Evolutionary conservation across 2,888 invertebrate species (phyloP).

Genomic region (Drosophila ezoana): DNA sequence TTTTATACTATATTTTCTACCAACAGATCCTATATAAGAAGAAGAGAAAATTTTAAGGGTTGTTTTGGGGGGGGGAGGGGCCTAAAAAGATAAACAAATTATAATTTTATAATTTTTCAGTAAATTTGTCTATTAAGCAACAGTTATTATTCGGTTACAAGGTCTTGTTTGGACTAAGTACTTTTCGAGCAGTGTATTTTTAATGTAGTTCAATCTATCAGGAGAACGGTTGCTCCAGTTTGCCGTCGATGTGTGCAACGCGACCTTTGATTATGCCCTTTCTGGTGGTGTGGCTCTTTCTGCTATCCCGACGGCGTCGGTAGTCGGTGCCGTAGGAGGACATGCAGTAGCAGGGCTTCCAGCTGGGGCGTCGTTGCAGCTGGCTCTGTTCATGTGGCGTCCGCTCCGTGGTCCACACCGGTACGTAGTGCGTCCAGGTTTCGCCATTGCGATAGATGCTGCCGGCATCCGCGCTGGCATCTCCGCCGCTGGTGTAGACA

Average conservation of each 20-base stretch:
- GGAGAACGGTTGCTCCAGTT: conserved; percentile 82
- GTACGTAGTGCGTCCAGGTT: conserved; percentile 83
- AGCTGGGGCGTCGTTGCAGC: conserved; percentile 82
- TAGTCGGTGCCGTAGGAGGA: conserved; percentile 68
- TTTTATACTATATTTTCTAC: too few species aligned
- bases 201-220: conserved; percentile 7
- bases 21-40: too few species aligned
- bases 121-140: not conserved
- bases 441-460: conserved; percentile 76
- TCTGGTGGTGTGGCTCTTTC: not conserved
- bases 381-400: conserved; percentile 76
- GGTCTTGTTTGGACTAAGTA: not conserved
- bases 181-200: not conserved
- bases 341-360: conserved; percentile 84
- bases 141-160: not conserved
- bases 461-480: conserved; percentile 63
- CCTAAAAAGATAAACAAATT: too few species aligned
- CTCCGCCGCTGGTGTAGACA: conserved; percentile 69
- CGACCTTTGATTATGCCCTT: conserved; percentile 48
- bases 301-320: conserved; percentile 73
- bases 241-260: conserved; percentile 76
- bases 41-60: too few species aligned
- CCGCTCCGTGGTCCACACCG: conserved; percentile 83
- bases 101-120: too few species aligned
- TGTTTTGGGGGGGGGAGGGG: too few species aligned